Conservation (phyloP, 2,113 vertebrate genomes). For the Theristicus caerulescens region DNA sequence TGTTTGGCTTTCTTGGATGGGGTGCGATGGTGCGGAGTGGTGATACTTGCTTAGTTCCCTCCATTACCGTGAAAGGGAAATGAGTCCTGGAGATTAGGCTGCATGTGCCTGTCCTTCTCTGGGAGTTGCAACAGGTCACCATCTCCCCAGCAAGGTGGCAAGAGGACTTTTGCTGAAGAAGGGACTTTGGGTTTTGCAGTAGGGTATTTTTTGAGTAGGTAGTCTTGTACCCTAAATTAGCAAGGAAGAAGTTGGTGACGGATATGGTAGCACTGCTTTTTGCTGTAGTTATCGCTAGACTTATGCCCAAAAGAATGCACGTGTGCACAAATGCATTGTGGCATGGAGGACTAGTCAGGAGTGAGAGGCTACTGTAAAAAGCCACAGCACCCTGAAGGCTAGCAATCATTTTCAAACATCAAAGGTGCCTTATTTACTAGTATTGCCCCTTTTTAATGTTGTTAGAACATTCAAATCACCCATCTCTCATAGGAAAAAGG, state of each 20-base stretch:
- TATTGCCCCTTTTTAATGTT: neutral
- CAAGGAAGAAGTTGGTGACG: neutral
- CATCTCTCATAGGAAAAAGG: neutral
- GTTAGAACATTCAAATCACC: neutral
- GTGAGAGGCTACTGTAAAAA: neutral
- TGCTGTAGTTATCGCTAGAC: neutral
- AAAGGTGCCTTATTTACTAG: neutral
- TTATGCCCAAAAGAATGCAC: neutral
- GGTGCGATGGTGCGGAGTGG: neutral
- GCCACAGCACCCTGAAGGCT: neutral
- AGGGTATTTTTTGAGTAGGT: neutral
- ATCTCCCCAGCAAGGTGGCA: neutral
- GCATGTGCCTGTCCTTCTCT: accelerated
- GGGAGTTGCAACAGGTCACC: neutral
- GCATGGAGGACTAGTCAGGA: neutral
- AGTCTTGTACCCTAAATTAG: neutral
- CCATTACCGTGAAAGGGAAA: neutral
- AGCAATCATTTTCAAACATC: neutral
- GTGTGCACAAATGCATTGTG: too few relatives aligned
- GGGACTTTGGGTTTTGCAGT: neutral
- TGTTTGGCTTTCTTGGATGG: neutral
- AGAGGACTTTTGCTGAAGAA: neutral
- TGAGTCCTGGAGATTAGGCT: neutral
- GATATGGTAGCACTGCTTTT: neutral
- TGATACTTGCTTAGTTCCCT: neutral